phyloP scores from a whole-genome alignment of 2,888 invertebrate species.

The Cataglyphis livida region DNA sequence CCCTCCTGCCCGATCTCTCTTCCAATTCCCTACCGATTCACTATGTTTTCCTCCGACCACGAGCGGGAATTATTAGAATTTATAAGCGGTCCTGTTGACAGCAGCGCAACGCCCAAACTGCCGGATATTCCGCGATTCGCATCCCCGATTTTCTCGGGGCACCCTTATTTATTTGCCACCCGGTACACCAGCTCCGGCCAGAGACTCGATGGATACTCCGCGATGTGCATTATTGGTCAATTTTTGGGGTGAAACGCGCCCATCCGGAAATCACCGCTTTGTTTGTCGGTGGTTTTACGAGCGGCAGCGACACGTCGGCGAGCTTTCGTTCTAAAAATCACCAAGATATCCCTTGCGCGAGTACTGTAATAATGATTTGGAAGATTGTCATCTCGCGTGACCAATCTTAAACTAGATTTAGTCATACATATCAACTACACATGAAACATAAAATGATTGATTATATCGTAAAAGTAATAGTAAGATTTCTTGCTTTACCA shows the following conservation, averaged over 20 bases:
- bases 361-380: neutral
- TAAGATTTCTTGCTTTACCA: neutral
- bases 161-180: slow-evolving; percentile 82
- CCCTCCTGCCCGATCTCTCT: neutral
- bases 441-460: neutral
- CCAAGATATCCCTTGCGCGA: slow-evolving; percentile 21
- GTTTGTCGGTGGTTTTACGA: slow-evolving; percentile 77
- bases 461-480: neutral
- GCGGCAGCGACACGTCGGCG: slow-evolving; percentile 31
- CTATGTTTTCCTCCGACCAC: slow-evolving; percentile 58
- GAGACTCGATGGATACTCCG: slow-evolving; percentile 59
- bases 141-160: slow-evolving; percentile 59
- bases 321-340: slow-evolving; percentile 65
- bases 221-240: slow-evolving; percentile 82
- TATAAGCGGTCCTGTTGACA: slow-evolving; percentile 83
- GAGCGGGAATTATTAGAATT: slow-evolving; percentile 83
- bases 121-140: slow-evolving; percentile 71
- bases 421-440: neutral
- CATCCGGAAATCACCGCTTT: slow-evolving; percentile 85
- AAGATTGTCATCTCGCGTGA: neutral
- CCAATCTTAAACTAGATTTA: neutral
- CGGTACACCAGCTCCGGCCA: slow-evolving; percentile 62
- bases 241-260: slow-evolving; percentile 83
- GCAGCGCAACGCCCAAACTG: slow-evolving; percentile 83
- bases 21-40: slow-evolving; percentile 47